A percentile compares a stretch with the other conserved stretches of the same genome.
These are phyloP conservation scores for Myotis pilosus DNA, from an alignment of 2,797 vertebrate genomes.

Conservation along the genomic window DNA sequence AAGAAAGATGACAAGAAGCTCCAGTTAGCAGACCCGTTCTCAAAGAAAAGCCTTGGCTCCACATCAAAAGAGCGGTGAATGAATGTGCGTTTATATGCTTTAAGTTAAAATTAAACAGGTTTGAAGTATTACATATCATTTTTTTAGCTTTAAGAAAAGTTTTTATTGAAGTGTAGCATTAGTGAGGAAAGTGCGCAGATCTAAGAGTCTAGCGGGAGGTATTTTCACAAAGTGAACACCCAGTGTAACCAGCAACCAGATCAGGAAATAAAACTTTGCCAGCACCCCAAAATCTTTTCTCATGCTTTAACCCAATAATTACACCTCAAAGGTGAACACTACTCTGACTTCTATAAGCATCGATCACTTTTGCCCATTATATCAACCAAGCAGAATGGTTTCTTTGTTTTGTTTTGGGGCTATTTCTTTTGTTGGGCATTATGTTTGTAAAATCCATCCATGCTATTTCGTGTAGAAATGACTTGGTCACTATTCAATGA, in stretches of 20 bases:
- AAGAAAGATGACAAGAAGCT: constrained; percentile 62
- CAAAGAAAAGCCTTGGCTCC: constrained; percentile 64
- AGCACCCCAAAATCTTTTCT: neutral
- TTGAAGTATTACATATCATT: constrained; percentile 60
- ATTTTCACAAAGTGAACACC: neutral
- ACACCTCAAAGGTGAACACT: neutral
- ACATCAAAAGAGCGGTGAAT: constrained; percentile 67
- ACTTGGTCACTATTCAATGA: neutral
- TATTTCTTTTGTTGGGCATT: neutral
- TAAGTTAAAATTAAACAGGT: constrained; percentile 77
- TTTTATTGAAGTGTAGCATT: constrained; percentile 51
- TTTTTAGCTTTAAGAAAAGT: constrained; percentile 58
- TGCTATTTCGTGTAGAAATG: neutral
- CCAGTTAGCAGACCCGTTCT: constrained; percentile 33
- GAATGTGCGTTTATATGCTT: constrained; percentile 67
- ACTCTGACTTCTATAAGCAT: neutral
- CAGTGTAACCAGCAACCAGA: neutral
- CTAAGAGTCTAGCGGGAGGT: neutral
- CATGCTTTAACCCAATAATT: neutral
- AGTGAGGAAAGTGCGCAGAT: neutral
- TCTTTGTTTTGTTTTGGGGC: neutral
- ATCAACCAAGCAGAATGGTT: neutral
- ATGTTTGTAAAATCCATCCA: neutral
- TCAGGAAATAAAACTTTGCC: neutral
- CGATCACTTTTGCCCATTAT: neutral